phyloP scores from a whole-genome alignment of 2,888 invertebrate genomes.

The Brachyptera risi region DNA sequence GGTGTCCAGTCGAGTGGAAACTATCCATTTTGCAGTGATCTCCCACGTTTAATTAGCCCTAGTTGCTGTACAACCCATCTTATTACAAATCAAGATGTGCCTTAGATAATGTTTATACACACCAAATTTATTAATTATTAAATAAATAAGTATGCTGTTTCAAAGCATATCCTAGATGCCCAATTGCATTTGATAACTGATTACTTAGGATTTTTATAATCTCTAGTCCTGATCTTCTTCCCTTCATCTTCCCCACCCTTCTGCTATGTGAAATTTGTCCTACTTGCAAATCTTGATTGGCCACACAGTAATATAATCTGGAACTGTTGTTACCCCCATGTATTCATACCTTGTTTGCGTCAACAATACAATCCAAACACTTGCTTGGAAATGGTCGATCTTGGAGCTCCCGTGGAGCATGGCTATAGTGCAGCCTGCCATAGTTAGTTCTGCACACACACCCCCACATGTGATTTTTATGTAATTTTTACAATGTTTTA shows the following conservation, averaged over 20 bases:
- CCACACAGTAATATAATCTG: slow-evolving; percentile 6
- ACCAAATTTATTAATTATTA: slow-evolving; percentile 26
- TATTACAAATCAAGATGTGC: slow-evolving; percentile 27
- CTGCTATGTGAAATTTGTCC: slow-evolving; percentile 30
- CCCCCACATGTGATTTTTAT: slow-evolving; percentile 29
- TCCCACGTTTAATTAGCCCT: neutral
- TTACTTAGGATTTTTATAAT: slow-evolving; percentile 35
- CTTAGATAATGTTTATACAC: slow-evolving; percentile 28
- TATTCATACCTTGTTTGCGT: slow-evolving; percentile 31
- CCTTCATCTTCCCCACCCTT: slow-evolving; percentile 23
- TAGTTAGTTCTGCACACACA: slow-evolving; percentile 26
- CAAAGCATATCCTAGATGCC: slow-evolving; percentile 33
- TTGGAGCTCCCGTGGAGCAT: slow-evolving; percentile 24
- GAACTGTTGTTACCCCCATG: slow-evolving; percentile 29
- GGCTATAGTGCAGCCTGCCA: slow-evolving; percentile 23
- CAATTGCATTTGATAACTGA: slow-evolving; percentile 34
- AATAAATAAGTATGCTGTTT: slow-evolving; percentile 28
- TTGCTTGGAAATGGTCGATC: slow-evolving; percentile 24
- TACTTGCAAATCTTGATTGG: slow-evolving; percentile 7
- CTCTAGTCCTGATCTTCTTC: slow-evolving; percentile 37
- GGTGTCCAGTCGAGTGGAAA: neutral
- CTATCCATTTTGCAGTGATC: neutral
- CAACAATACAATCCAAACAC: slow-evolving; percentile 24
- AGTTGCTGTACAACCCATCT: neutral
- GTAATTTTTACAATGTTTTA: slow-evolving; percentile 32